A percentile compares a stretch with the other conserved stretches of the same genome.
Conservation (phyloP, 2,113 vertebrate genomes). For the Tragelaphus buxtoni region DNA sequence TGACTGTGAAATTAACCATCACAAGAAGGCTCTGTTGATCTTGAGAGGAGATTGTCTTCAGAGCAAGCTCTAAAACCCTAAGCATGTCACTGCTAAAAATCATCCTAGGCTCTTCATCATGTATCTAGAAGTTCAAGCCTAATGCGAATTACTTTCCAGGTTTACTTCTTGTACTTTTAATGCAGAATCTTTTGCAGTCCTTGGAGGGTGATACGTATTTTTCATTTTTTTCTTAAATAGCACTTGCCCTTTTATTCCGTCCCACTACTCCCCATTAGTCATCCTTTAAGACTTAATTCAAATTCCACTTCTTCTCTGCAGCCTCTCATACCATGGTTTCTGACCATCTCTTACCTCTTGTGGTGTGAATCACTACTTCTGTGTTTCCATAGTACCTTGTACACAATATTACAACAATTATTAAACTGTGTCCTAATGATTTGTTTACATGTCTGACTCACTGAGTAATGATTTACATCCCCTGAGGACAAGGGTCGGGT, state of each 20-base stretch:
- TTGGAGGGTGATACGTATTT: background rate
- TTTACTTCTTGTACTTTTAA: too few species aligned
- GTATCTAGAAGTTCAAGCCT: background rate
- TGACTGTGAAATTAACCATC: background rate
- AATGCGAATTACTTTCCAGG: background rate
- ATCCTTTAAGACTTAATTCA: background rate
- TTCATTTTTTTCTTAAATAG: background rate
- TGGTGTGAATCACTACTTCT: constrained; percentile 11
- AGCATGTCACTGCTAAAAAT: background rate
- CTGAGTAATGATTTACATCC: background rate
- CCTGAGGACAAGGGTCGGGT: background rate
- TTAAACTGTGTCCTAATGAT: background rate
- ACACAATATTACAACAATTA: background rate
- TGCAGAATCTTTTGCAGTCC: background rate
- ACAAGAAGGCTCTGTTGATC: background rate
- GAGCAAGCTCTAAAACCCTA: background rate
- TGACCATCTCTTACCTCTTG: background rate
- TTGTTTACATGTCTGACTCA: constrained; percentile 51
- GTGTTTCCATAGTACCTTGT: constrained; percentile 35
- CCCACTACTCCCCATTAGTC: background rate
- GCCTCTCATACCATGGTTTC: background rate
- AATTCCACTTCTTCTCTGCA: background rate
- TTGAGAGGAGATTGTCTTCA: background rate
- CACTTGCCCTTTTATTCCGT: background rate
- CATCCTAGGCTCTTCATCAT: background rate